These are phyloP conservation scores for Ophthalmolycus amberensis DNA, from an alignment of 2,113 vertebrate genomes.

Conservation along the genomic window DNA sequence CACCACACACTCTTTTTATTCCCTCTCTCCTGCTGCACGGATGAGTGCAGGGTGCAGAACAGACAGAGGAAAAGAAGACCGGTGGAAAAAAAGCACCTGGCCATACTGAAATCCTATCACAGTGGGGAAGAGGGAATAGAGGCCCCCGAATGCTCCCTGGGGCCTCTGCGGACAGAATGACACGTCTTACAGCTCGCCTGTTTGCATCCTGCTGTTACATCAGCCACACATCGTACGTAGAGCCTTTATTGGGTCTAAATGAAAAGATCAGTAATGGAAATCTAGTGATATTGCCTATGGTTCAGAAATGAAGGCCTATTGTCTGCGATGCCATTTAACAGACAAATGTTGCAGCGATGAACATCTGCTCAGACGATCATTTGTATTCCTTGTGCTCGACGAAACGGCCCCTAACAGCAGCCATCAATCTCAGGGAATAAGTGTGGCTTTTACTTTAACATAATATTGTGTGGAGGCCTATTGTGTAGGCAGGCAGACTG, in stretches of 20 bases:
- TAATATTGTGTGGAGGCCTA: constrained; percentile 44
- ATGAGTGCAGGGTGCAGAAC: constrained; percentile 41
- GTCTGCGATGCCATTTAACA: constrained; percentile 54
- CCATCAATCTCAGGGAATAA: constrained; percentile 57
- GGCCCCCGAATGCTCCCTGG: constrained; percentile 58
- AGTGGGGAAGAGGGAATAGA: constrained; percentile 70
- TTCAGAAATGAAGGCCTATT: constrained; percentile 46
- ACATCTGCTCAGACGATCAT: constrained; percentile 68
- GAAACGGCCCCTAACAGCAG: constrained; percentile 42
- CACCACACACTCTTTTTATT: background rate
- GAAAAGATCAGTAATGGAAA: constrained; percentile 61
- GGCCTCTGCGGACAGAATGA: constrained; percentile 60
- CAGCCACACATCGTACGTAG: constrained; percentile 35
- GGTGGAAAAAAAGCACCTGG: constrained; percentile 58
- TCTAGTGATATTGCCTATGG: constrained; percentile 43
- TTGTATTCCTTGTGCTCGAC: constrained; percentile 64
- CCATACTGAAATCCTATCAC: constrained; percentile 73
- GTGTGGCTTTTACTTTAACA: constrained; percentile 55
- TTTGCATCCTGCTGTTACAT: constrained; percentile 54
- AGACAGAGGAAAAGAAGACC: constrained; percentile 34
- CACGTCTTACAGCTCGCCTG: constrained; percentile 59
- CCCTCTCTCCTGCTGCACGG: constrained; percentile 20
- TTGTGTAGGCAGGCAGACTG: constrained; percentile 50
- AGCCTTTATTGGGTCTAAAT: constrained; percentile 22
- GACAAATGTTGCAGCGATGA: constrained; percentile 55